phyloP scores from a whole-genome alignment of 2,797 vertebrate species.

The Geotrypetes seraphini region DNA sequence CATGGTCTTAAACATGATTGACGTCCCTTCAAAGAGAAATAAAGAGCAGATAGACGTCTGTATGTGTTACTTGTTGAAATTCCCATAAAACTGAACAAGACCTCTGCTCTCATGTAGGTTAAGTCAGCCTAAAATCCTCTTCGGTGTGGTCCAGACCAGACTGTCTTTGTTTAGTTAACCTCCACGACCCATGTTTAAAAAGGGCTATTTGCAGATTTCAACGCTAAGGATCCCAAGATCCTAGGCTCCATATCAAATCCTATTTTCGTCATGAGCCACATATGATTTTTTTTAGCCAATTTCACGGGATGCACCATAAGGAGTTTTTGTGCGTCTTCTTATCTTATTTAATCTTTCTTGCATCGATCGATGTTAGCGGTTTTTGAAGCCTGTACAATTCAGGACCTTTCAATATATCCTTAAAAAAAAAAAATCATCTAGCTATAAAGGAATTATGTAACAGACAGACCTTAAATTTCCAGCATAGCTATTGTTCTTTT shows the following conservation, averaged over 20 bases:
- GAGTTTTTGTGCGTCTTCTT: background rate
- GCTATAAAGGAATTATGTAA: no score
- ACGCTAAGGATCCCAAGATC: no score
- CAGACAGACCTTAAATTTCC: no score
- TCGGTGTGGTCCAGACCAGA: constrained; percentile 83
- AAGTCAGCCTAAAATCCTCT: constrained; percentile 68
- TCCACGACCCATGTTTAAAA: constrained; percentile 73
- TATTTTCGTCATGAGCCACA: no score
- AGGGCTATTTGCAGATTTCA: constrained; percentile 64
- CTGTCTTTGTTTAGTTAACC: constrained; percentile 91
- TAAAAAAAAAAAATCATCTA: no score
- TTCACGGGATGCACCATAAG: no score
- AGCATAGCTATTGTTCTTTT: no score
- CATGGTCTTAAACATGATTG: constrained; percentile 30
- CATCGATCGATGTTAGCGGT: constrained; percentile 3
- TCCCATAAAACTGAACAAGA: constrained; percentile 76
- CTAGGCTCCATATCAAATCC: no score
- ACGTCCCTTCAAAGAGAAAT: constrained; percentile 27
- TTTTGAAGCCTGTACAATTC: no score
- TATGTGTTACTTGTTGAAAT: constrained; percentile 62
- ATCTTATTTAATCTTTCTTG: constrained; percentile 4
- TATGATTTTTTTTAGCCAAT: no score
- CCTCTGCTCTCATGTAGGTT: constrained; percentile 61
- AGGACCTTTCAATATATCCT: no score
- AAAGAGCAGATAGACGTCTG: constrained; percentile 27